Evolutionary conservation across 1,140 invertebrate species (phyloP), one percentile per base, ranked within the genome.

Genomic region (Steinernema khuongi): DNA sequence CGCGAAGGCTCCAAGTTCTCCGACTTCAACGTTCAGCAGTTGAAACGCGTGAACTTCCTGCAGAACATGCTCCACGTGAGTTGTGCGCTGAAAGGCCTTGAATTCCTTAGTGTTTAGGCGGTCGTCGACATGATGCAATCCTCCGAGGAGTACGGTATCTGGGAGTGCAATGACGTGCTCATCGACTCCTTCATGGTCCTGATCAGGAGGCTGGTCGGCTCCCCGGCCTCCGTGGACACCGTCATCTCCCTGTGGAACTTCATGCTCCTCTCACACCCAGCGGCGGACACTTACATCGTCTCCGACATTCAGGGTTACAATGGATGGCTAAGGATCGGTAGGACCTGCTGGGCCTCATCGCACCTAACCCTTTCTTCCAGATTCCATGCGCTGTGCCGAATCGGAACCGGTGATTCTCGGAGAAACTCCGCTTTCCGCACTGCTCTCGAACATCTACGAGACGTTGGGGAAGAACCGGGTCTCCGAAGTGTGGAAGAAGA

Each of bases 241-340:
- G 70, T 74, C 0, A n/a, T 70, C n/a, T 19, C 71, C 14, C 41
- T 74, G 72, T 74, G 74, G 74, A 43, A 74, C 31, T 76, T 74
- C 19, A 69, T 74, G 22, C 67, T 74, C 32, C 73, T 74, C 31
- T 74, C 74, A 26, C 74, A 74, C 67, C 74, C 74, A 22, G 74
- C 74, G 17, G 50, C 29, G 26, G 18, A 75, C 73, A 32, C 74
- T n/a, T 74, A 76, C 33, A 76, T 74, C 41, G 74, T 76, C 14
- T 73, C 74, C 30, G 29, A n/a, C 22, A 66, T 74, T 18, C 19
- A 75, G 18, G 74, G 74, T 29, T 73, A 74, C 44, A 60, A 28
- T 32, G 29, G 22, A 17, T 74, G 74, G 74, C 28, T 74, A n/a
- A 17, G 31, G 0, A 43, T 73, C 11, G 73, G 74, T 74, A 31